Evolutionary conservation across 1,140 invertebrate genomes (phyloP), one percentile per base, ranked within the genome.

Genomic region (Anoplolepis gracilipes): DNA sequence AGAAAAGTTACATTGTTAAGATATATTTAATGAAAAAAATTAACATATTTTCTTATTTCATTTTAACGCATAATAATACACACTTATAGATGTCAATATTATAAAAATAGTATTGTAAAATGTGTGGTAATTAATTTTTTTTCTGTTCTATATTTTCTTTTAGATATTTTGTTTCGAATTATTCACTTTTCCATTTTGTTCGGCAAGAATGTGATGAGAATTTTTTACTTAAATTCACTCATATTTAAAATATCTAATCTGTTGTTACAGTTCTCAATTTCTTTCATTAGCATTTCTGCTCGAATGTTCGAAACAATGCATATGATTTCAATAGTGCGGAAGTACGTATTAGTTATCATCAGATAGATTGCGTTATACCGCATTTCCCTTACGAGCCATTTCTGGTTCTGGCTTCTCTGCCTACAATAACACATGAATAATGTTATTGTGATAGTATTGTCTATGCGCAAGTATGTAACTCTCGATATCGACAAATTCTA

Each of bases 311-410:
- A 57, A 87, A 87, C 84, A 87, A 84, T 78, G 55, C 53, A 65
- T 25, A n/a, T 57, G 72, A 85, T 87, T 85, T 88, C 73, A 85
- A 79, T 85, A 28, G 33, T 4, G 11, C 16, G 8, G 49, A 81
- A 85, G 81, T 88, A 88, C 70, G 73, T 67, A 76, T 85, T 81
- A 76, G 85, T 57, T 53, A 73, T 85, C 61, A 70, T 81, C 49
- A 85, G 67, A 61, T 39, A 67, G 65, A 61, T 53, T 33, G 49
- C 11, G 19, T 61, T 75, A 65, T 16, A 49, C 69, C 67, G 33
- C 59, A 76, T 87, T 87, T 79, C 86, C 81, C 86, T 87, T 72
- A 55, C 86, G 67, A 85, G 57, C 61, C 65, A 67, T 77, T 87
- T 75, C 87, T 84, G 73, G 64, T 69, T 73, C 67, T 57, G 25